Base-by-base conservation (phyloP, 2,888 invertebrate species). In the Cordylochernes scorpioides region DNA sequence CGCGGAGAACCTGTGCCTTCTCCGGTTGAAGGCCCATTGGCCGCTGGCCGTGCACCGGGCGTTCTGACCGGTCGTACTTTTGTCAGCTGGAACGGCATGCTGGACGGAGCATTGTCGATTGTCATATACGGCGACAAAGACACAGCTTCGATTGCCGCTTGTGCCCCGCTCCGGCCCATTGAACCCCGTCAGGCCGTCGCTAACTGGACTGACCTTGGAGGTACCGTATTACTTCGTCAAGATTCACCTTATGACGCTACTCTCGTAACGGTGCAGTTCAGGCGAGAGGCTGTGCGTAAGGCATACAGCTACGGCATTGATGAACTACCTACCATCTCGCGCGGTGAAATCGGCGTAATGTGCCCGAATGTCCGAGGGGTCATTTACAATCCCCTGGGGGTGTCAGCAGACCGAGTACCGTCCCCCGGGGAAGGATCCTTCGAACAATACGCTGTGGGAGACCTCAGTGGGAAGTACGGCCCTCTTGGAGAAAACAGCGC, bases 391-490 rank as follows among this genome's bases (percentile, higher is more conserved):
- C 86, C 86, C 0, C 61, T 53, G 33, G 45, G 48, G 32, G 52
- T 52, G 8, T 45, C 49, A 32, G 42, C 49, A n/a, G 45, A 42
- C 6, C 67, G 68, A 13, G 47, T 47, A 19, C 48, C 49, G 2
- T 41, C 39, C 18, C 44, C 51, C 6, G 52, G 46, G 3, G 62
- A 65, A 43, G 77, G 73, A 18, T 74, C 75, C 1, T 75, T 77
- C 49, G 82, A 88, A 51, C 74, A 77, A 50, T 88, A 84, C 47
- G 68, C 78, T 1, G 58, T 82, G 3, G 88, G 88, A 0, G 84
- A 86, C 49, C 54, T 88, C 9, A 71, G 75, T 30, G 82, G 82
- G 13, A 86, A 86, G 53, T 64, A 54, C 34, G 54, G 54, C 9
- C 34, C 42, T 6, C 35, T 52, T n/a, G 27, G 32, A 4, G 24